Evolutionary conservation across 2,113 vertebrate species (phyloP).

Genomic region (Hydrochoerus hydrochaeris): DNA sequence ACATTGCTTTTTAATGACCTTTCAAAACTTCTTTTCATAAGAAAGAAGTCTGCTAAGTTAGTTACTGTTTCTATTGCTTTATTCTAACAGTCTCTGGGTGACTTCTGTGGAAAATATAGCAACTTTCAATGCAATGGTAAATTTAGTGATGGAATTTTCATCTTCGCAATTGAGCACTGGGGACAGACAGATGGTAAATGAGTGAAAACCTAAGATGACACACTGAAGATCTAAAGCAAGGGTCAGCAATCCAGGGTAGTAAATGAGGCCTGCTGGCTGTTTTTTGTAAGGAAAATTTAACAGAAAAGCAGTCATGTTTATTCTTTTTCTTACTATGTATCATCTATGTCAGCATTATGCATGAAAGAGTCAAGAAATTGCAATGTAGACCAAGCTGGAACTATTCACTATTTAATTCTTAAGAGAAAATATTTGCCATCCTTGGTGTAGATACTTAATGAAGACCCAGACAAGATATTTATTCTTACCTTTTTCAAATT

Average conservation of each 20-base stretch:
- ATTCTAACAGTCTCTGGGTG: neutral
- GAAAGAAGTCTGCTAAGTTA: conserved; percentile 15
- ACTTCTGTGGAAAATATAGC: neutral
- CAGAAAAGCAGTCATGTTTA: neutral
- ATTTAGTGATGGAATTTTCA: neutral
- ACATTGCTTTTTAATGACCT: conserved; percentile 16
- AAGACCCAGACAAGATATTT: neutral
- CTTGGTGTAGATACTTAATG: conserved; percentile 24
- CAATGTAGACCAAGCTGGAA: neutral
- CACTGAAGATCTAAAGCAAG: neutral
- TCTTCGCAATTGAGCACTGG: conserved; percentile 47
- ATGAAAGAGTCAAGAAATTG: neutral
- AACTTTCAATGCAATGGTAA: neutral
- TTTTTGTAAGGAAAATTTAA: neutral
- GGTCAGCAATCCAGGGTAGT: neutral
- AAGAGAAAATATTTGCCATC: neutral
- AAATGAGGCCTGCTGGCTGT: neutral
- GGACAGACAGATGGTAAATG: neutral
- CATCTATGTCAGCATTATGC: neutral
- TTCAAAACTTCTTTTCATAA: conserved; percentile 47
- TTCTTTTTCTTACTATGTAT: neutral
- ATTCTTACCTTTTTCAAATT: neutral
- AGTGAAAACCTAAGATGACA: neutral
- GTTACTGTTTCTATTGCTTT: neutral
- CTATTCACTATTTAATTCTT: neutral